Conservation (phyloP, 2,797 vertebrate species). For the Galaxias olidus region DNA sequence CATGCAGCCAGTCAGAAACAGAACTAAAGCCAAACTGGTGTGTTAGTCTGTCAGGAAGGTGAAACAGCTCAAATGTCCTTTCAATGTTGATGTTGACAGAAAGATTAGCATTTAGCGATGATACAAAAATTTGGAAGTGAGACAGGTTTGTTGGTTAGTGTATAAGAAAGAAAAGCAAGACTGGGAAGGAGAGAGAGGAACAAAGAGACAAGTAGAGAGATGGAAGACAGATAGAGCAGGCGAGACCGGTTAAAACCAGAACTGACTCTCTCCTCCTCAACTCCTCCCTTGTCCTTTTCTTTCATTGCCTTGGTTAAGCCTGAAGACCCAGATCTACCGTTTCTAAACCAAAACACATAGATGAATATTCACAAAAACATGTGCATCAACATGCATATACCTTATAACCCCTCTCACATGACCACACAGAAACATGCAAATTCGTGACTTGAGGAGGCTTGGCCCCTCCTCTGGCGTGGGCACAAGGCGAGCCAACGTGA, state of each 20-base stretch:
- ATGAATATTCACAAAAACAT: too few relatives aligned
- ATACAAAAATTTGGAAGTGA: too few relatives aligned
- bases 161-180: background rate
- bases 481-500: slow-evolving; percentile 52
- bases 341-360: background rate
- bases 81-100: too few relatives aligned
- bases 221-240: background rate
- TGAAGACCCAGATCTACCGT: background rate
- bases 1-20: too few relatives aligned
- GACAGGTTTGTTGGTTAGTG: too few relatives aligned
- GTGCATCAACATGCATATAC: too few relatives aligned
- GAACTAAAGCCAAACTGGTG: too few relatives aligned
- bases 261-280: background rate
- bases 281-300: background rate
- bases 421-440: background rate
- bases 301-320: background rate
- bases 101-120: too few relatives aligned
- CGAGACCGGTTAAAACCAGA: slow-evolving; percentile 30
- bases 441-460: too few relatives aligned
- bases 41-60: too few relatives aligned
- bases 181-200: background rate
- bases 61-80: too few relatives aligned
- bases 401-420: slow-evolving; percentile 11
- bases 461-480: slow-evolving; percentile 1
- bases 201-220: background rate